Conservation (phyloP, 2,888 invertebrate genomes). For the Cyrtodaria siliqua region DNA sequence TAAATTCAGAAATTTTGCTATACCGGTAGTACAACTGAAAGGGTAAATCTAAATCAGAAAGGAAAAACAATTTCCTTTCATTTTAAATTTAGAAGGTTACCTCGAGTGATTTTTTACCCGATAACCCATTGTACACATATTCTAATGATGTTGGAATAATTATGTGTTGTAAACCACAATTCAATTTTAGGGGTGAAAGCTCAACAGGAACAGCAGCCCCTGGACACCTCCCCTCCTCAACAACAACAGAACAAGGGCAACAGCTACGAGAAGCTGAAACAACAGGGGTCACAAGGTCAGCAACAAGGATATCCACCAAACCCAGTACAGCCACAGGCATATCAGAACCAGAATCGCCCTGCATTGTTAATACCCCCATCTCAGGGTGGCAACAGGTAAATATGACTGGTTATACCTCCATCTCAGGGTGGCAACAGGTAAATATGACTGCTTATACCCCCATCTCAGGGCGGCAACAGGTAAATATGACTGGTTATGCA, state of each 20-base stretch:
- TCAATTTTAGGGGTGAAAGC: not conserved
- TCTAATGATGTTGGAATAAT: too few relatives aligned
- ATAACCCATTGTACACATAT: too few relatives aligned
- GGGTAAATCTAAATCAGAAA: too few relatives aligned
- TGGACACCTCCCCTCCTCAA: conserved; percentile 7
- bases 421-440: too few relatives aligned
- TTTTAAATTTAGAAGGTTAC: too few relatives aligned
- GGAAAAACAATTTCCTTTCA: too few relatives aligned
- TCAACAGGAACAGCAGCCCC: conserved; percentile 4
- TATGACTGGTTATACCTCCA: too few relatives aligned
- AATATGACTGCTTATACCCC: not conserved
- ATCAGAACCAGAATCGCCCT: conserved; percentile 33
- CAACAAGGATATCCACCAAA: conserved; percentile 9
- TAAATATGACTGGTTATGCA: too few relatives aligned
- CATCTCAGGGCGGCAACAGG: conserved; percentile 9
- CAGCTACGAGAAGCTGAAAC: conserved; percentile 39
- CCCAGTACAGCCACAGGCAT: conserved; percentile 8
- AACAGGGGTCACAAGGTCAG: conserved; percentile 16
- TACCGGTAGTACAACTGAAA: too few relatives aligned
- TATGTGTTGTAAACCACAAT: too few relatives aligned
- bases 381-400: conserved; percentile 50
- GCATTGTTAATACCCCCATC: conserved; percentile 20
- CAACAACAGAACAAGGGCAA: conserved; percentile 21
- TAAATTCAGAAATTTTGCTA: too few relatives aligned
- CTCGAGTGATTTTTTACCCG: too few relatives aligned